Base-by-base conservation (phyloP, 2,888 invertebrate species). In the Barypeithes pellucidus region DNA sequence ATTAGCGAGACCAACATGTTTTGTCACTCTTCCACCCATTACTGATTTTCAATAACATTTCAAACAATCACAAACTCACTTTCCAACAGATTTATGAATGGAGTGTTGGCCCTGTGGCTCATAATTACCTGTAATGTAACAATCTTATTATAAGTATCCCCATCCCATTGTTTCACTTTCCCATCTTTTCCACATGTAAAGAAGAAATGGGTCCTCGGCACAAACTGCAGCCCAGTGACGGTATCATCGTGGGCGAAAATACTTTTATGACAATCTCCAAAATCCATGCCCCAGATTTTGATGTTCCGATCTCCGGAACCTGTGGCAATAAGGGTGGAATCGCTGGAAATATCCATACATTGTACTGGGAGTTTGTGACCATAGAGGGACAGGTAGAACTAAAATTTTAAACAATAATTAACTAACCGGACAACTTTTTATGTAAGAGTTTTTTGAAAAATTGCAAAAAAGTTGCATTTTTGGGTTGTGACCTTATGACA, bases 271-370 rank as follows among this genome's bases (percentile, higher is more conserved):
- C 98, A 98, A 85, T 99, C 98, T n/a, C 99, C 99, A 85, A 97
- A 99, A 87, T 99, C 98, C 87, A 99, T 90, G 39, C 99, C 99
- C 99, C 99, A 99, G 75, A 99, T 93, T 88, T 98, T 98, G 29
- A 99, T 91, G 85, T 96, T 98, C 45, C 97, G 91, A 88, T 99
- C 99, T 0, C 95, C 95, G 2, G 98, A 98, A 7, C 98, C 99
- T 0, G 99, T 98, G 9, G 92, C 95, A 76, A 99, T 93, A 22
- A 99, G 84, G 9, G 91, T 90, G 0, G 93, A 94, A 85, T 97
- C 97, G 79, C 93, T 93, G 12, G 96, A 96, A 73, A 99, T 96
- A 84, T 99, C 98, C 89, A 99, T 89, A 81, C 95, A 95, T 0
- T 95, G 88, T 0, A 99, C 96, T 0, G 99, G 99, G 62, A 98